Base-by-base conservation (phyloP, 2,113 vertebrate species). In the Crotalus viridis region DNA sequence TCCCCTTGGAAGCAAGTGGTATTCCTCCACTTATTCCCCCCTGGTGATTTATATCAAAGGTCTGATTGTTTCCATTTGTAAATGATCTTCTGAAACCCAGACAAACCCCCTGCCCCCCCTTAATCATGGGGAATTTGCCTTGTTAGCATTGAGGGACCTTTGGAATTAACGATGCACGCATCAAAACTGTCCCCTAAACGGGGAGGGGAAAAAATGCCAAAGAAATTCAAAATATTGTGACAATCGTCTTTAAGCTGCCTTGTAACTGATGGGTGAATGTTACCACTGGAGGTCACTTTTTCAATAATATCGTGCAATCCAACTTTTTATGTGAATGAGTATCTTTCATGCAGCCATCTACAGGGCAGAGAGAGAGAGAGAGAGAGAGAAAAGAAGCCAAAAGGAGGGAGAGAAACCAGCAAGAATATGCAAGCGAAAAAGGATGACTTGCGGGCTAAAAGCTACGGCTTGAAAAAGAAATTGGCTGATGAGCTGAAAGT, bases 271-370 rank as follows among this genome's bases (percentile, higher is more conserved):
- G 96, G 96, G 97, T 96, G 96, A 97, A 97, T 96, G 96, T 96
- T 94, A 96, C 97, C 97, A 97, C 97, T 97, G 97, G 97, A 97
- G 97, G 97, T 97, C 97, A 97, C 96, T 97, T 97, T 97, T 96
- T 97, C 97, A 97, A 97, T 97, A 97, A 97, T 97, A 96, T 96
- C 96, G 96, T 97, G 95, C 96, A 97, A 97, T 97, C 96, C 96
- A 97, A 97, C 96, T 97, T 81, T 81, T 97, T 97, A 97, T 97
- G 96, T 97, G 97, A 95, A 96, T 93, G 96, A 94, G 95, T 97
- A 96, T 96, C 96, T 97, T 97, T 97, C 97, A 97, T 95, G 97
- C 95, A 88, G 94, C 0, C 24, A 95, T 95, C 95, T 95, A 89
- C 94, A 91, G 46, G 19, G 93, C 88, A 85, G 88, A 48, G 33